Percentiles rank a stretch among this genome's conserved stretches.
Conservation (phyloP, 2,888 invertebrate genomes). For the Melitaea athalia region DNA sequence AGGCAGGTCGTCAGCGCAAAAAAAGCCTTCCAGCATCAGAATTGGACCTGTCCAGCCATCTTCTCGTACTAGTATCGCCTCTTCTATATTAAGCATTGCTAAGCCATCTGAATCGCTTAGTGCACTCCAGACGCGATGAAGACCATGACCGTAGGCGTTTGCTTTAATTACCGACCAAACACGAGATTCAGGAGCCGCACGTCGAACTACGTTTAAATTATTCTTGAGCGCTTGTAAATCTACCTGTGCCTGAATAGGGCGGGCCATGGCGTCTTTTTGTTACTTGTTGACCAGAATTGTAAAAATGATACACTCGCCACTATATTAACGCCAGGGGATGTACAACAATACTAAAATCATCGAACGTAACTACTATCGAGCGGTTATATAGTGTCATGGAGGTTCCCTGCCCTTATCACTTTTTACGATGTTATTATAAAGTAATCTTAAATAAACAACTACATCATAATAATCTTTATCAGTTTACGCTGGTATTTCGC, state of each 20-base stretch:
- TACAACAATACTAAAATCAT: background rate
- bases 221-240: background rate
- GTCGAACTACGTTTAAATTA: background rate
- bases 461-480: background rate
- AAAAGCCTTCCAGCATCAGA: background rate
- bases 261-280: background rate
- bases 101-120: background rate
- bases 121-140: background rate
- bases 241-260: background rate
- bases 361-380: background rate
- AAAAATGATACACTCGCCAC: background rate
- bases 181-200: background rate
- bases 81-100: conserved; percentile 3
- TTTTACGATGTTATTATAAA: background rate
- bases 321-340: background rate
- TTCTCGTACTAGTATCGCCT: background rate
- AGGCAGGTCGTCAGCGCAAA: background rate
- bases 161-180: background rate
- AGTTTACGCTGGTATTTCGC: too few species aligned
- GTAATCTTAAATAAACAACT: background rate
- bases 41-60: background rate
- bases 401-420: background rate
- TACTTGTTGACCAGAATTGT: background rate
- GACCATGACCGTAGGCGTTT: background rate
- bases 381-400: background rate